phyloP scores from a whole-genome alignment of 2,797 vertebrate genomes.

The Typhlichthys subterraneus region DNA sequence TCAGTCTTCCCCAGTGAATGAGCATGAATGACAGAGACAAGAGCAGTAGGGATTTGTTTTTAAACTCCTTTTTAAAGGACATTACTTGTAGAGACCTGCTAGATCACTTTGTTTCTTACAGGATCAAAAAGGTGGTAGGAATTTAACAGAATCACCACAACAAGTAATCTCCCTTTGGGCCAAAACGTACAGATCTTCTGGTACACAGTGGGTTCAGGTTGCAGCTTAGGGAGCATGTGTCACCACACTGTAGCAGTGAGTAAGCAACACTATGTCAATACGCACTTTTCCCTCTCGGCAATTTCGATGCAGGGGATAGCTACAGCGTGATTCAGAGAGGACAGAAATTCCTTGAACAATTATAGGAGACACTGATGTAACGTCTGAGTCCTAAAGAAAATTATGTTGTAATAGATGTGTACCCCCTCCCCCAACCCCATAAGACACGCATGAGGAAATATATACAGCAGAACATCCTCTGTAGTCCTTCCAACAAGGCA shows the following conservation, averaged over 20 bases:
- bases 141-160: constrained; percentile 35
- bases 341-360: constrained; percentile 53
- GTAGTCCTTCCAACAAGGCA: constrained; percentile 23
- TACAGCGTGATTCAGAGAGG: constrained; percentile 63
- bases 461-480: constrained; percentile 17
- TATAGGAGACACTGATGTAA: constrained; percentile 69
- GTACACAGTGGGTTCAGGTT: constrained; percentile 50
- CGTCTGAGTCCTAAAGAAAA: constrained; percentile 53
- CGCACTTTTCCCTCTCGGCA: constrained; percentile 46
- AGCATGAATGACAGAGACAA: constrained; percentile 34
- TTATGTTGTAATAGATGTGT: constrained; percentile 46
- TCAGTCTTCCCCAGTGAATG: constrained; percentile 40
- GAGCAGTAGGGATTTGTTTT: constrained; percentile 26
- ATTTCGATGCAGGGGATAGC: constrained; percentile 30
- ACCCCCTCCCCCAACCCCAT: constrained; percentile 8
- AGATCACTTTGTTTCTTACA: background rate
- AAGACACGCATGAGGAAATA: constrained; percentile 13
- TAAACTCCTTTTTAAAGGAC: background rate
- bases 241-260: constrained; percentile 27
- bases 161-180: background rate
- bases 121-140: constrained; percentile 7
- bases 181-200: constrained; percentile 19
- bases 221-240: constrained; percentile 40
- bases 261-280: constrained; percentile 48
- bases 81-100: background rate